Conservation (phyloP, 2,113 vertebrate genomes). For the Pterocles orientalis region DNA sequence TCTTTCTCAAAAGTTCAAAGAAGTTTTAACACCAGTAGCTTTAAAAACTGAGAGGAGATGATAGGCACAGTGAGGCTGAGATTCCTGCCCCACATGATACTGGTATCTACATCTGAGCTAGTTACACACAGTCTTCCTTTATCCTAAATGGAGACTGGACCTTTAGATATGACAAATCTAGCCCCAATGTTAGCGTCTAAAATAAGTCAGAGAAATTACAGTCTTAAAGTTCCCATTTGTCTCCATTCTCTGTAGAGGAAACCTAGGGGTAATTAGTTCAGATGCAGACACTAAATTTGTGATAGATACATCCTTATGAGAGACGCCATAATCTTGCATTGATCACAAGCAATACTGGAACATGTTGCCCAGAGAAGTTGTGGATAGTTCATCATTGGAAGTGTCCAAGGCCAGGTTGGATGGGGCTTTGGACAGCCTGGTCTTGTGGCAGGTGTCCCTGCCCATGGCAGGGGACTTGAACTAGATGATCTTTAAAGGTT, state of each 20-base stretch:
- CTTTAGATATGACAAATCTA: background rate
- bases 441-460: background rate
- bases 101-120: background rate
- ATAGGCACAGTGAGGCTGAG: background rate
- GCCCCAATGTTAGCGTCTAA: background rate
- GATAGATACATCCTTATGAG: background rate
- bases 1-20: background rate
- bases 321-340: background rate
- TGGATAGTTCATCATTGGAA: accelerated
- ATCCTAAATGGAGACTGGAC: background rate
- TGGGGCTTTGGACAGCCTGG: background rate
- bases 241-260: background rate
- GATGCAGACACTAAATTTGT: background rate
- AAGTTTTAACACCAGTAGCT: background rate
- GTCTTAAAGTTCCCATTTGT: background rate
- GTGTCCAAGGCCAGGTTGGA: background rate
- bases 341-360: background rate
- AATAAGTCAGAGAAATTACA: background rate
- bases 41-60: background rate
- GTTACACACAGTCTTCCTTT: background rate
- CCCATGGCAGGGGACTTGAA: accelerated
- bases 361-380: background rate
- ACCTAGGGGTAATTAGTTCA: background rate
- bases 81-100: background rate
- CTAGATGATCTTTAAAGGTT: background rate